Evolutionary conservation across 1,140 invertebrate genomes (phyloP).

Genomic region (Pseudomyrmex dendroicus): DNA sequence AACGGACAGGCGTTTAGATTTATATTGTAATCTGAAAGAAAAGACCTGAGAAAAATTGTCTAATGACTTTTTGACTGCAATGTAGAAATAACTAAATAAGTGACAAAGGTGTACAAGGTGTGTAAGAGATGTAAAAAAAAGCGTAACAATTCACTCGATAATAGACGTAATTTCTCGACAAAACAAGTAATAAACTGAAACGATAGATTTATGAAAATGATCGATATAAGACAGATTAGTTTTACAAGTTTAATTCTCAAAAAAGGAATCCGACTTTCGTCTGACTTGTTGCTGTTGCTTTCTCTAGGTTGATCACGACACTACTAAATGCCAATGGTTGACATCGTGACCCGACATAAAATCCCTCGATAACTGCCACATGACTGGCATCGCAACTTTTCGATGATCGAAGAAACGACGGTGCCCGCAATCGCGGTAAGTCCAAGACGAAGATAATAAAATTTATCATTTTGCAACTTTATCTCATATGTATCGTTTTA

Average conservation of each 20-base stretch:
- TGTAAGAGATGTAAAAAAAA: slow-evolving; percentile 11
- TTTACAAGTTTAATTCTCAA: not conserved
- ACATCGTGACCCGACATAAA: not conserved
- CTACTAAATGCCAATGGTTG: slow-evolving; percentile 48
- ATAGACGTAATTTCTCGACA: slow-evolving; percentile 44
- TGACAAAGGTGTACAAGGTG: slow-evolving; percentile 3
- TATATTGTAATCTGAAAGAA: not conserved
- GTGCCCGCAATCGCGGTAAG: slow-evolving; percentile 1
- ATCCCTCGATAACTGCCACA: slow-evolving; percentile 65
- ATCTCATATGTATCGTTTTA: too few relatives aligned
- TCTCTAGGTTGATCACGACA: slow-evolving; percentile 72
- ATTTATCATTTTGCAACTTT: too few relatives aligned
- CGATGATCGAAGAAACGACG: not conserved
- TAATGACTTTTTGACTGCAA: slow-evolving; percentile 33
- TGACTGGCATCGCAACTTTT: slow-evolving; percentile 62
- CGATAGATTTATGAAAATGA: slow-evolving; percentile 10
- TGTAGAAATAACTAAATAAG: slow-evolving; percentile 27
- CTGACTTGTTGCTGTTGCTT: slow-evolving; percentile 67
- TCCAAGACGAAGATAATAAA: not conserved
- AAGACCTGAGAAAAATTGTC: slow-evolving; percentile 25
- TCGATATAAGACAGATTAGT: not conserved
- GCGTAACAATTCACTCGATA: slow-evolving; percentile 51
- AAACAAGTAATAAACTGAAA: slow-evolving; percentile 50
- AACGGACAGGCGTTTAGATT: slow-evolving; percentile 39
- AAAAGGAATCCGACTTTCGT: not conserved